A percentile compares a stretch with the other conserved stretches of the same genome.
These are phyloP conservation scores for Pseudachorutes palmiensis DNA, from an alignment of 1,140 invertebrate genomes.

Conservation along the genomic window DNA sequence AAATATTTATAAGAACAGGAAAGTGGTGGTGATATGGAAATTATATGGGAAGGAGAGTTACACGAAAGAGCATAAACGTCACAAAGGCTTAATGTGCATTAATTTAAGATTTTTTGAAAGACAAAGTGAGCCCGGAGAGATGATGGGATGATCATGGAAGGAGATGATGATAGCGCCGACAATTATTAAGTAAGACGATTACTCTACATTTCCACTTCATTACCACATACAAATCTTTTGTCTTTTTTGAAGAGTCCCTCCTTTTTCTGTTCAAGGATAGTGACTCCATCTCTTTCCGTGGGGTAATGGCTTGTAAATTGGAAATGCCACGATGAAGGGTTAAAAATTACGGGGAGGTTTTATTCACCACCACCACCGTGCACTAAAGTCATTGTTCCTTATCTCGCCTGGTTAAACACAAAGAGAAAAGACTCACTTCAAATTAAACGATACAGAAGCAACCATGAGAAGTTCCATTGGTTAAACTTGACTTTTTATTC, in stretches of 20 bases:
- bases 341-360: neutral
- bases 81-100: too few relatives aligned
- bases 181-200: slow-evolving; percentile 28
- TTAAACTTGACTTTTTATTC: too few relatives aligned
- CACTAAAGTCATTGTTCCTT: neutral
- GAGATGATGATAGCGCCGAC: too few relatives aligned
- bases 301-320: slow-evolving; percentile 31
- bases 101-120: too few relatives aligned
- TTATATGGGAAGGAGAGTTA: too few relatives aligned
- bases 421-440: neutral
- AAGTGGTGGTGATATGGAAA: too few relatives aligned
- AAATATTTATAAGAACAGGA: too few relatives aligned
- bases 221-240: neutral
- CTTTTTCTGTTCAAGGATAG: neutral
- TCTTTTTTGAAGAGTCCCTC: neutral
- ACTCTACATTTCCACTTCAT: slow-evolving; percentile 30
- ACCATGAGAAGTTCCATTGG: too few relatives aligned
- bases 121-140: too few relatives aligned
- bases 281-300: neutral
- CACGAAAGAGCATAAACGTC: too few relatives aligned
- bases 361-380: neutral
- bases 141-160: too few relatives aligned
- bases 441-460: too few relatives aligned
- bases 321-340: neutral
- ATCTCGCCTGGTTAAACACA: neutral